These are phyloP conservation scores for Dasypogon diadema DNA, from an alignment of 2,888 invertebrate species.

Conservation along the genomic window DNA sequence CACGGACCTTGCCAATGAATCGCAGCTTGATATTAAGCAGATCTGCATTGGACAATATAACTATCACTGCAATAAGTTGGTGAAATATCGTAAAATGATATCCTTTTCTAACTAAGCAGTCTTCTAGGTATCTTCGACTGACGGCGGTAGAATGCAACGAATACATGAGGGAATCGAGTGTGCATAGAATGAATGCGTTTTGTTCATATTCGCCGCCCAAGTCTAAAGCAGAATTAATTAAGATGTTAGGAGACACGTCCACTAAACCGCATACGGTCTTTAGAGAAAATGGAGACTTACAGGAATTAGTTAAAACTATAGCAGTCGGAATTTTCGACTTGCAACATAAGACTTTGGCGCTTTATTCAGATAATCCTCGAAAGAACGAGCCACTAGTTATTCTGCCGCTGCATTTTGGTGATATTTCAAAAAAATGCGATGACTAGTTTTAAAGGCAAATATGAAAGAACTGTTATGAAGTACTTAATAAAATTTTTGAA, in stretches of 20 bases:
- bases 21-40: slow-evolving; percentile 74
- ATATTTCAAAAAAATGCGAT: slow-evolving; percentile 41
- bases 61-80: slow-evolving; percentile 83
- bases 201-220: slow-evolving; percentile 72
- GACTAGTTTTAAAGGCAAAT: too few species aligned
- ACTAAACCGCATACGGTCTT: slow-evolving; percentile 78
- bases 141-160: slow-evolving; percentile 75
- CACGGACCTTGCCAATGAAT: slow-evolving; percentile 70
- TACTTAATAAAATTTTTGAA: too few species aligned
- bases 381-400: slow-evolving; percentile 78
- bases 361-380: slow-evolving; percentile 83
- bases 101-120: slow-evolving; percentile 21
- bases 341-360: slow-evolving; percentile 78
- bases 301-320: slow-evolving; percentile 80
- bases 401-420: slow-evolving; percentile 69
- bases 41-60: slow-evolving; percentile 76
- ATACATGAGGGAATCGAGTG: slow-evolving; percentile 78
- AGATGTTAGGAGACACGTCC: slow-evolving; percentile 81
- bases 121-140: slow-evolving; percentile 77
- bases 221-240: slow-evolving; percentile 74
- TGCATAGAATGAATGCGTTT: slow-evolving; percentile 76
- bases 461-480: too few species aligned
- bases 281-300: slow-evolving; percentile 71
- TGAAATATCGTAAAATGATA: slow-evolving; percentile 55
- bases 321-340: slow-evolving; percentile 88